Base-by-base conservation (phyloP, 2,888 invertebrate genomes). In the Drosophila nr. perissopoda region DNA sequence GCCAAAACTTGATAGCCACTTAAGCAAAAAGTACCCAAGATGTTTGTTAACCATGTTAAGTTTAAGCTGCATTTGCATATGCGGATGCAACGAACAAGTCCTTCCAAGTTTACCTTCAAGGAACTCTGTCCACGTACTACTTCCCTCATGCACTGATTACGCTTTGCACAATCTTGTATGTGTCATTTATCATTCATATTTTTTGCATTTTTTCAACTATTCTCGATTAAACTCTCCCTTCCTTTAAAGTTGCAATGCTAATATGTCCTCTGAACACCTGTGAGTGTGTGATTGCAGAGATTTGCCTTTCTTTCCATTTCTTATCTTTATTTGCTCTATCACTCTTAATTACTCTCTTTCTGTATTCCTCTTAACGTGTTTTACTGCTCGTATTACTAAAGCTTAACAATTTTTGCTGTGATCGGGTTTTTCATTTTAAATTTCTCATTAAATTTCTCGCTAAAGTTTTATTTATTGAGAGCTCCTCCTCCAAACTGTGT, bases 1-100 rank as follows among this genome's bases (percentile, higher is more conserved):
- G 63, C 42, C 34, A 29, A 33, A 64, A 31, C 25, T 64, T 64
- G 34, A 65, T 38, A 66, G 33, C 13, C 40, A 27, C 67, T 65
- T 51, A 29, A 66, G 29, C 34, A 33, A 13, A 40, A 27, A 21
- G 29, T 4, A 4, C 33, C 13, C 2, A n/a, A 29, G 33, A 51
- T 29, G 40, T 13, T 13, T 34, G 51, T 27, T 29, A 7, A 10
- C 10, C 5, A 49, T 29, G 29, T 27, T 18, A n/a, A n/a, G 11
- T n/a, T 29, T 27, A 49, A 27, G 51, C 29, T n/a, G n/a, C 51
- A 51, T 46, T 46, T 25, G 25, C 46, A 46, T 25, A 46, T 46
- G 25, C 2, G 1, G 21, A 4, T 16, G 8, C 46, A 16, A 1
- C 16, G 8, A 4, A 25, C 46, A 8, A 4, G 46, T 25, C 25